Conservation (phyloP, 2,797 vertebrate genomes). For the Benthosema pterotum region DNA sequence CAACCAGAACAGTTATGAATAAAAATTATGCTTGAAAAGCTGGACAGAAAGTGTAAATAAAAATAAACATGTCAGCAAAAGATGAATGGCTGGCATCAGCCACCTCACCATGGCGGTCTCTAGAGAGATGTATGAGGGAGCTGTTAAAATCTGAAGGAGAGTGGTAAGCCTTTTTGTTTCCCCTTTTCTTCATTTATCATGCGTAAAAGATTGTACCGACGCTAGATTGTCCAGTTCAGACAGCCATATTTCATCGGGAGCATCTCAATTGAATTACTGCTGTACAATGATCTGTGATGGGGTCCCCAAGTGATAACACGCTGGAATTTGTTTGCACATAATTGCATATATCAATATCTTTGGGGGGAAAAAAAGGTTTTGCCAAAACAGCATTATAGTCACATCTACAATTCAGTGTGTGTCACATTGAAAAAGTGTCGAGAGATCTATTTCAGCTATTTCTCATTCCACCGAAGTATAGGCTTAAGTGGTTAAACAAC, state of each 20-base stretch:
- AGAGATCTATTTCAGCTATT: too few species aligned
- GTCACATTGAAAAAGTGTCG: too few species aligned
- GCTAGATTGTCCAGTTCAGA: conserved; percentile 41
- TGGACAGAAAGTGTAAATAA: conserved; percentile 69
- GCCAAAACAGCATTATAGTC: too few species aligned
- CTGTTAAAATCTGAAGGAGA: conserved; percentile 61
- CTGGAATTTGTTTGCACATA: conserved; percentile 24
- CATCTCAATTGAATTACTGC: conserved; percentile 54
- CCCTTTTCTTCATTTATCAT: conserved; percentile 53
- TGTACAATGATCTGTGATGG: conserved; percentile 40
- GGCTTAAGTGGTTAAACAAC: background rate
- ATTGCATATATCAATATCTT: conserved; percentile 40
- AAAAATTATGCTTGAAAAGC: conserved; percentile 53
- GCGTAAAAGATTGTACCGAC: conserved; percentile 59
- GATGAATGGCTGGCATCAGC: conserved; percentile 67
- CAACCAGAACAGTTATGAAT: conserved; percentile 30
- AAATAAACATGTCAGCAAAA: conserved; percentile 75
- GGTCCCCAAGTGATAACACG: conserved; percentile 33
- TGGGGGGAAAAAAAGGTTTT: too few species aligned
- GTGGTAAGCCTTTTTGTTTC: conserved; percentile 46
- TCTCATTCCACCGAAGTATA: too few species aligned
- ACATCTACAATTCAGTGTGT: background rate
- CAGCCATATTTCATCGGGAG: conserved; percentile 43
- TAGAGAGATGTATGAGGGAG: conserved; percentile 66
- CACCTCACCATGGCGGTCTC: conserved; percentile 58